Evolutionary conservation across 1,140 invertebrate genomes (phyloP), one percentile per base, ranked within the genome.

Genomic region (Globodera rostochiensis): DNA sequence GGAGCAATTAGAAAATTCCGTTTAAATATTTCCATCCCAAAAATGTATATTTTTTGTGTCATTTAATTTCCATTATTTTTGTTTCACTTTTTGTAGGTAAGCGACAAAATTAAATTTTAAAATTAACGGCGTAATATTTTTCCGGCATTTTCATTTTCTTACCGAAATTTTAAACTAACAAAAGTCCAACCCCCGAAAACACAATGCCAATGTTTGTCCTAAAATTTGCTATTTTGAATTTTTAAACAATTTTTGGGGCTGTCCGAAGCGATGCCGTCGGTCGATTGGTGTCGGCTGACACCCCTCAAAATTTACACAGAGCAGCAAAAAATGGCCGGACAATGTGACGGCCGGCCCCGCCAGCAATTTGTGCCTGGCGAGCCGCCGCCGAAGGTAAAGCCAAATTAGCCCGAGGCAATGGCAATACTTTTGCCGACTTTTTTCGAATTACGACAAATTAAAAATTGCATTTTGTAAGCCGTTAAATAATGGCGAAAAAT

Each of bases 1-100:
- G 4, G 36, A 71, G 6, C 46, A 64, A 0, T 71, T 19, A 25
- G 25, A 71, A 47, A 71, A 71, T 71, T 45, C 46, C 36, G 46
- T 71, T 71, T 71, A 71, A 66, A 66, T 66, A 66, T 66, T 66
- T 66, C 25, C n/a, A 70, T 53, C 15, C 15, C n/a, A 4, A 71
- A 71, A 11, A 71, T 45, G 13, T 71, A 19, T 45, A 19, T 36
- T 45, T 71, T 71, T 71, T 36, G n/a, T 19, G 36, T 4, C n/a
- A 36, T 71, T 71, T 47, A 1, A 45, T 45, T 71, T 64, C 13
- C 57, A 19, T 64, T 15, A 11, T 19, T 15, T 64, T 13, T 64
- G 6, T 64, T 13, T 64, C 57, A 64, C 6, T 64, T 19, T 19
- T 19, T 19, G 19, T 19, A 64, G 57, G 13, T 53, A 53, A 53